These are phyloP conservation scores for Nycteola revayana DNA, from an alignment of 2,888 invertebrate species.

Conservation along the genomic window DNA sequence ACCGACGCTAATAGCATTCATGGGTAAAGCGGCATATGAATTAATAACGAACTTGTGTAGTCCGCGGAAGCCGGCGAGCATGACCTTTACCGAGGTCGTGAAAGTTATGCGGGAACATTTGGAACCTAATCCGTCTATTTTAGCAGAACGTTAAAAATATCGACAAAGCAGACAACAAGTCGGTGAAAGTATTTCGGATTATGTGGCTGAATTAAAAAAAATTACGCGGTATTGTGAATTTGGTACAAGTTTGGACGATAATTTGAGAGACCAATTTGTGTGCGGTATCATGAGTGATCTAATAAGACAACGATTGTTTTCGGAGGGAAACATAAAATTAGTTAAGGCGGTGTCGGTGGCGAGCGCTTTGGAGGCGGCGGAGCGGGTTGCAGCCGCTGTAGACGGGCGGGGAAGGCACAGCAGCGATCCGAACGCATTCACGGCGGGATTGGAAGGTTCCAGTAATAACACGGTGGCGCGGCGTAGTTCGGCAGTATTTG, in stretches of 20 bases:
- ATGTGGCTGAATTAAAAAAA: too few relatives aligned
- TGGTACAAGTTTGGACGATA: too few relatives aligned
- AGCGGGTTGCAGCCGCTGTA: too few relatives aligned
- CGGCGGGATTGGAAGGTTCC: background rate
- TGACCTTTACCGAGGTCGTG: constrained; percentile 1
- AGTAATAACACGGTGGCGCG: background rate
- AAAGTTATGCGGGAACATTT: constrained; percentile 1
- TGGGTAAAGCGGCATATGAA: constrained; percentile 1
- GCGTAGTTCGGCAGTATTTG: background rate
- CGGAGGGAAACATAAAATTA: too few relatives aligned
- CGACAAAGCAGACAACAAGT: constrained; percentile 1
- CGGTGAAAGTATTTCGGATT: too few relatives aligned
- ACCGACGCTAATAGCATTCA: constrained; percentile 5
- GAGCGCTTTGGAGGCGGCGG: too few relatives aligned
- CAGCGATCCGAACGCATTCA: background rate
- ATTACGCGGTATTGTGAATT: too few relatives aligned
- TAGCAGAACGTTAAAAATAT: constrained; percentile 3
- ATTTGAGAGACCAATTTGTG: too few relatives aligned
- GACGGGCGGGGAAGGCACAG: background rate
- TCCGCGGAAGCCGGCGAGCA: constrained; percentile 1
- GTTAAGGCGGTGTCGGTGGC: too few relatives aligned
- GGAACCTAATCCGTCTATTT: constrained; percentile 1
- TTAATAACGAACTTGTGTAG: constrained; percentile 1
- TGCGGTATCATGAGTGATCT: too few relatives aligned
- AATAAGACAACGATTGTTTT: too few relatives aligned